Evolutionary conservation across 2,113 vertebrate genomes (phyloP), one percentile per base, ranked within the genome.

Genomic region (Myotis brandtii): DNA sequence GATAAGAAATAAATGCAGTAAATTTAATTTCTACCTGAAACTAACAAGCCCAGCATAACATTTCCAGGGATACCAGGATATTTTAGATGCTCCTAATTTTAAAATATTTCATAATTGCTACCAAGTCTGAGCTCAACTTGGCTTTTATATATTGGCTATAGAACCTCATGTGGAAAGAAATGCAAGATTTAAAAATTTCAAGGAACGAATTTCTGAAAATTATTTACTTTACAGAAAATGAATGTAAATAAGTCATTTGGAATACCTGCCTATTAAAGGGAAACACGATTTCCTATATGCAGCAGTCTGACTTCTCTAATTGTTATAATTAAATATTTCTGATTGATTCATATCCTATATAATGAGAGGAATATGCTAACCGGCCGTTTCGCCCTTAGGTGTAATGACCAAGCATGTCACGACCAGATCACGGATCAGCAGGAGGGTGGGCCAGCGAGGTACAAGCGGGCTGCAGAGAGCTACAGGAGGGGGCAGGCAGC

Each of bases 91-190:
- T 77, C 54, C 25, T 82, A 34, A 59, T 52, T 95, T 92, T 43
- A 84, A 79, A 92, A 67, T 9, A 88, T 64, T 86, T 86, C 13
- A 73, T 43, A 92, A 75, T 17, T 86, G 30, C 9, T 84, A 80
- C 23, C 34, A 96, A 76, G 20, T 90, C 25, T 94, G 37, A 97
- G 14, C 1, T 85, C 37, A 93, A 92, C 9, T 73, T 56, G 16
- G 46, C 7, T 86, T 72, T 82, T 59, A 73, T 40, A 69, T 86
- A 64, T 0, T 75, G 67, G 30, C 64, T 80, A 75, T 0, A 96
- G 86, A 90, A 56, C 14, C 34, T 64, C 52, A 95, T 75, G 18
- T 40, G 34, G 70, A 88, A 43, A 94, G 37, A 95, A 96, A 93
- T 20, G 13, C 40, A 76, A 32, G 6, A 46, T 66, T 64, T 93